These are phyloP conservation scores for Uloborus plumipes DNA, from an alignment of 2,888 invertebrate genomes.

Conservation along the genomic window DNA sequence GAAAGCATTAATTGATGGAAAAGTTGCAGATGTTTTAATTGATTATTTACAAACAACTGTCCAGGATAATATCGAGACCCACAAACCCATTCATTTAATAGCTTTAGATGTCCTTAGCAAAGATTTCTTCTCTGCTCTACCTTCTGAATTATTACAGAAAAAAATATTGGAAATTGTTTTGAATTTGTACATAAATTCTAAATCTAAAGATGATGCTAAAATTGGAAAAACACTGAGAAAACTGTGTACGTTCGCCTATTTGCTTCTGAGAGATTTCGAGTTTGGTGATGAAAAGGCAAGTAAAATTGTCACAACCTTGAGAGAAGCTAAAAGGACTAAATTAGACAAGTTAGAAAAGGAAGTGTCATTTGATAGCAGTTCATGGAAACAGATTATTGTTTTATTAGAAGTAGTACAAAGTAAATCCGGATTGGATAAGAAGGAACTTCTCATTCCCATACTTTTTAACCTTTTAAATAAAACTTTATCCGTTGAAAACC, in stretches of 20 bases:
- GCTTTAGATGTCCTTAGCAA: constrained; percentile 64
- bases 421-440: constrained; percentile 82
- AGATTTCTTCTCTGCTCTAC: constrained; percentile 68
- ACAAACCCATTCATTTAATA: not conserved
- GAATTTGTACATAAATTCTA: constrained; percentile 32
- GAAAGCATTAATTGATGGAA: not conserved
- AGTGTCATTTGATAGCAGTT: constrained; percentile 66
- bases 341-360: not conserved
- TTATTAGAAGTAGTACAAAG: constrained; percentile 71
- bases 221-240: constrained; percentile 42
- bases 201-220: not conserved
- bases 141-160: constrained; percentile 66
- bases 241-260: constrained; percentile 30
- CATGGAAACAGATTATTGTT: constrained; percentile 70
- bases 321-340: constrained; percentile 32
- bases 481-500: constrained; percentile 83
- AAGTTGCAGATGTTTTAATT: constrained; percentile 20
- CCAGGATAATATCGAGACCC: not conserved
- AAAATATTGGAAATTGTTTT: constrained; percentile 64
- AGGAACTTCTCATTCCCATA: constrained; percentile 79
- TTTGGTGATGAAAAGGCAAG: not conserved
- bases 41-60: constrained; percentile 3
- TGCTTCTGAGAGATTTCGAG: constrained; percentile 25
- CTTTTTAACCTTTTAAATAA: constrained; percentile 82
- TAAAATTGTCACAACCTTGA: constrained; percentile 18